Evolutionary conservation across 2,797 vertebrate genomes (phyloP).

Genomic region (Anabas testudineus): DNA sequence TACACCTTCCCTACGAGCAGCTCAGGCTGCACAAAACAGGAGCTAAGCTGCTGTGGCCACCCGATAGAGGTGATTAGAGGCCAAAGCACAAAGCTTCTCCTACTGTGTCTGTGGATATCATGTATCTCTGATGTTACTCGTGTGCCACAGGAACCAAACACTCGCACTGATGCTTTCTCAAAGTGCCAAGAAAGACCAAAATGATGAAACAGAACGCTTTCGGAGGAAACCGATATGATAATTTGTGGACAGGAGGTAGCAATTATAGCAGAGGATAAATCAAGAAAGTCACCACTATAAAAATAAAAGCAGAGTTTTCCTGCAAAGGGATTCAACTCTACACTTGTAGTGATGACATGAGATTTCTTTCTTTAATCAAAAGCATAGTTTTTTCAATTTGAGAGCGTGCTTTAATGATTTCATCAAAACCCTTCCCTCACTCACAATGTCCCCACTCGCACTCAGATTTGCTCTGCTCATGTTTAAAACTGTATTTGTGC

Average conservation of each 20-base stretch:
- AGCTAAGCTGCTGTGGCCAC: constrained; percentile 17
- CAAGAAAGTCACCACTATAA: neutral
- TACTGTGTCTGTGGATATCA: constrained; percentile 34
- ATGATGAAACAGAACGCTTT: neutral
- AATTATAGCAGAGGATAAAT: constrained; percentile 14
- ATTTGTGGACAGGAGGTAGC: neutral
- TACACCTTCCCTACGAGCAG: neutral
- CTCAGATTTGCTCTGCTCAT: too few relatives aligned
- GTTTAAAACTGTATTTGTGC: too few relatives aligned
- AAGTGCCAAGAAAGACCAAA: constrained; percentile 1
- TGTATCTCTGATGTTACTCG: constrained; percentile 23
- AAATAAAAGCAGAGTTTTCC: constrained; percentile 24
- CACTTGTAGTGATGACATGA: too few relatives aligned
- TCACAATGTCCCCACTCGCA: too few relatives aligned
- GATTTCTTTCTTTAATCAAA: too few relatives aligned
- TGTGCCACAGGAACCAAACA: constrained; percentile 1
- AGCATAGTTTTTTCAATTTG: too few relatives aligned
- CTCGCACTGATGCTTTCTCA: neutral
- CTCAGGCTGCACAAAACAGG: constrained; percentile 8
- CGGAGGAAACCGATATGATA: neutral
- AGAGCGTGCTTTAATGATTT: too few relatives aligned
- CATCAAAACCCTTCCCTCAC: too few relatives aligned
- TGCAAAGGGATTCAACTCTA: too few relatives aligned
- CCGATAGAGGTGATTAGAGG: constrained; percentile 47
- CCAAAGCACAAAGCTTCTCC: constrained; percentile 21